These are phyloP conservation scores for Philonicus albiceps DNA, from an alignment of 2,888 invertebrate species.

Conservation along the genomic window DNA sequence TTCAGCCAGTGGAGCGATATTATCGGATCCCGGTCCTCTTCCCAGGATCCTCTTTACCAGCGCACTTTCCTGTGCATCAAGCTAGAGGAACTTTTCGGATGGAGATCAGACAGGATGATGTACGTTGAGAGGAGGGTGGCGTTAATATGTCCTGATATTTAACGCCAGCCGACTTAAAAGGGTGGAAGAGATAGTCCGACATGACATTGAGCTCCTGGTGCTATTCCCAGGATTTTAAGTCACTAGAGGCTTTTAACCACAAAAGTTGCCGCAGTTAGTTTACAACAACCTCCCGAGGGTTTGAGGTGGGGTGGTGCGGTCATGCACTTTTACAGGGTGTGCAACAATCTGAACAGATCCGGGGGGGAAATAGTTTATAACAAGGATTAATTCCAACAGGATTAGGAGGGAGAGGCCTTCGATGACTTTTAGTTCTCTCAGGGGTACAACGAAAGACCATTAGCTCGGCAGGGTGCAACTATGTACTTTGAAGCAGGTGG, in stretches of 20 bases:
- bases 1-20: not conserved
- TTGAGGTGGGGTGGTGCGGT: not conserved
- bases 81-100: not conserved
- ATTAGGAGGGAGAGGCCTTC: not conserved
- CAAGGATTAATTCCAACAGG: not conserved
- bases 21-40: not conserved
- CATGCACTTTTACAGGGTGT: not conserved
- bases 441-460: conserved; percentile 9
- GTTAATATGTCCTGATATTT: not conserved
- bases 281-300: not conserved
- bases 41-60: not conserved
- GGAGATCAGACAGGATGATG: not conserved
- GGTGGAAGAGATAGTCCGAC: not conserved
- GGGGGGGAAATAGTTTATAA: not conserved
- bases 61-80: not conserved
- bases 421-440: not conserved
- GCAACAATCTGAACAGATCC: not conserved
- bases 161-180: not conserved
- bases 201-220: conserved; percentile 16
- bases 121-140: not conserved
- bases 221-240: not conserved
- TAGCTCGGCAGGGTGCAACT: not conserved
- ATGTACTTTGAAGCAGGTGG: not conserved
- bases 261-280: not conserved
- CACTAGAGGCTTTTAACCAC: not conserved